These are phyloP conservation scores for Ectropis grisescens DNA, from an alignment of 1,140 invertebrate genomes.

Conservation along the genomic window DNA sequence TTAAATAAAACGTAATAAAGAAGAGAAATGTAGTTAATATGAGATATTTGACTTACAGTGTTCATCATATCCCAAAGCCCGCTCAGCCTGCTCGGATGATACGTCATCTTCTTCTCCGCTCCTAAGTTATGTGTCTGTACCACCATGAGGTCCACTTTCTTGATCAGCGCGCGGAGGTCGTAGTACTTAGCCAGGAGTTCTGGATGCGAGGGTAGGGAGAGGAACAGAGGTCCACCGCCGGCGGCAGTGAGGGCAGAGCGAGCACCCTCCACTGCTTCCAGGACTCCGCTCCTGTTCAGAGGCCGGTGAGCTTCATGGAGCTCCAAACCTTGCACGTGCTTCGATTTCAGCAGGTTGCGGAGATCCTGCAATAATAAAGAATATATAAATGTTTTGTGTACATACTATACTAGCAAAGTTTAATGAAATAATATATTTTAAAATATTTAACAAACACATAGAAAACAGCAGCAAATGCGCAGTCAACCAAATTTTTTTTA, in stretches of 20 bases:
- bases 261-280: constrained; percentile 71
- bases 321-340: constrained; percentile 76
- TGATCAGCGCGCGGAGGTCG: constrained; percentile 74
- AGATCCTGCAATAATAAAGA: constrained; percentile 59
- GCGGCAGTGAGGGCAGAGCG: constrained; percentile 69
- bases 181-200: constrained; percentile 79
- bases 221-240: constrained; percentile 71
- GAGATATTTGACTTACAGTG: constrained; percentile 78
- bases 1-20: no score
- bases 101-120: constrained; percentile 75
- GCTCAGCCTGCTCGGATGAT: constrained; percentile 82
- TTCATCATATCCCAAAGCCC: constrained; percentile 85
- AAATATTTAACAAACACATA: no score
- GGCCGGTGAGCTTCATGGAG: constrained; percentile 72
- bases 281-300: constrained; percentile 70
- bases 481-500: no score
- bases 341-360: constrained; percentile 60
- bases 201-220: constrained; percentile 73
- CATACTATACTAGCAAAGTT: no score
- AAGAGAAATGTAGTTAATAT: no score
- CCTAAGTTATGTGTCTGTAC: constrained; percentile 79
- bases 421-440: no score
- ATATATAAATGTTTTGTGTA: no score
- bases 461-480: no score
- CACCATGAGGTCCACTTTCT: constrained; percentile 73